Base-by-base conservation (phyloP, 2,888 invertebrate genomes). In the Bembecia ichneumoniformis region DNA sequence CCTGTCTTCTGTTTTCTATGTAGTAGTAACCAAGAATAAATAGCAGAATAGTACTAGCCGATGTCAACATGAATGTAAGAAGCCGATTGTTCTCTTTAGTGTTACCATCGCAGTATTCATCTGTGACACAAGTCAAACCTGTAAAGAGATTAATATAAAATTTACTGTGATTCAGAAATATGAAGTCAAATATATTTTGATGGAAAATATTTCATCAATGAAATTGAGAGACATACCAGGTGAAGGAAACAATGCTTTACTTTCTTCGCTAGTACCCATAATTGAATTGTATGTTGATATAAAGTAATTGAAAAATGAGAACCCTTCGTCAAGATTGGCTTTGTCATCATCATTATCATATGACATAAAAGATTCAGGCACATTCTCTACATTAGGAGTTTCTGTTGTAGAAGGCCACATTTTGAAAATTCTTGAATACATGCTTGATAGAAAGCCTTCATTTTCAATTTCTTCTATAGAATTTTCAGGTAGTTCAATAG, bases 11-110 rank as follows among this genome's bases (percentile, higher is more conserved):
- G 66, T 92, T 94, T 74, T 94, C 94, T 54, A 94, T 90, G 60
- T 92, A 92, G 71, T 94, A 92, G 76, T 94, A 93, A 16, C 93
- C 93, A 52, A 94, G 87, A 14, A 91, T 89, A 65, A 95, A 94
- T 47, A 93, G 73, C 5, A 94, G 80, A 0, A 93, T 90, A 0
- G 93, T 91, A n/a, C 89, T 77, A 3, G 93, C 92, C n/a, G 93
- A 91, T 47, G 93, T 89, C 11, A 88, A 66, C 35, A 92, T 78
- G 68, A 90, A 91, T 1, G 90, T 86, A 11, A 92, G 64, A 2
- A 90, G 60, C 14, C 89, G 80, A 55, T 87, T 88, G 51, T 66
- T 74, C n/a, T 40, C 40, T 40, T 40, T 40, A 15, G 44, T 44
- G 15, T 75, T 70, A 13, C 82, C 82, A 53, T 87, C 87, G 55